These are phyloP conservation scores for Drosophila infuscata DNA, from an alignment of 2,888 invertebrate species.

Conservation along the genomic window DNA sequence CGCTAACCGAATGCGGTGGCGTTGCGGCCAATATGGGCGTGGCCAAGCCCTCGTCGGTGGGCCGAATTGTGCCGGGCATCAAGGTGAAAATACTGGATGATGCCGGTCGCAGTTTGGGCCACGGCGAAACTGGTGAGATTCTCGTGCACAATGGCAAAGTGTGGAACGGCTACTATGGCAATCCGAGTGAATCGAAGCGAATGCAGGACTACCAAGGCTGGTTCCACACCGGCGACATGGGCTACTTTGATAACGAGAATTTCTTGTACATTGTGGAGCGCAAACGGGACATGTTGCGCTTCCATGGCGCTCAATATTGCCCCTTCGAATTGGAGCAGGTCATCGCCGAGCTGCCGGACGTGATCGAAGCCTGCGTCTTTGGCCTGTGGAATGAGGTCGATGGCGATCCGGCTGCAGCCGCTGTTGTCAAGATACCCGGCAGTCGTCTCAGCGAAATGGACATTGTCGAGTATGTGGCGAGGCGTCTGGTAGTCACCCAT, in stretches of 20 bases:
- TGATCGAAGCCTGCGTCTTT: conserved; percentile 80
- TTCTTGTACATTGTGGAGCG: conserved; percentile 80
- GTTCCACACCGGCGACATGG: conserved; percentile 84
- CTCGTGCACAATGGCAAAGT: conserved; percentile 68
- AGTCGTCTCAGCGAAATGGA: conserved; percentile 77
- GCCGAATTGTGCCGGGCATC: conserved; percentile 72
- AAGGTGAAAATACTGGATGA: conserved; percentile 81
- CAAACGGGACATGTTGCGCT: conserved; percentile 79
- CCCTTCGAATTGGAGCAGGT: conserved; percentile 82
- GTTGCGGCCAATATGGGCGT: conserved; percentile 76
- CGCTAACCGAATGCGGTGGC: conserved; percentile 80
- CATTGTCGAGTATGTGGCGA: conserved; percentile 79
- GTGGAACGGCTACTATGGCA: conserved; percentile 83
- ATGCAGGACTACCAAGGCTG: conserved; percentile 82
- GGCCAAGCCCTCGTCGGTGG: conserved; percentile 74
- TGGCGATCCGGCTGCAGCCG: conserved; percentile 82
- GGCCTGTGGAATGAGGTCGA: conserved; percentile 81
- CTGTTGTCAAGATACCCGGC: conserved; percentile 72
- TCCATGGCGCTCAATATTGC: conserved; percentile 80
- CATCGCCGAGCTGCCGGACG: conserved; percentile 77
- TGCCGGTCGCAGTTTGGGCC: conserved; percentile 72
- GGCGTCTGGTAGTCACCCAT: conserved; percentile 75
- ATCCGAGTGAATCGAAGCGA: conserved; percentile 76
- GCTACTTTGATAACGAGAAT: conserved; percentile 83
- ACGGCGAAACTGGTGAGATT: conserved; percentile 82